Percentiles rank a stretch among this genome's conserved stretches.
phyloP scores from a whole-genome alignment of 2,888 invertebrate genomes.

The Cheilosia urbana region DNA sequence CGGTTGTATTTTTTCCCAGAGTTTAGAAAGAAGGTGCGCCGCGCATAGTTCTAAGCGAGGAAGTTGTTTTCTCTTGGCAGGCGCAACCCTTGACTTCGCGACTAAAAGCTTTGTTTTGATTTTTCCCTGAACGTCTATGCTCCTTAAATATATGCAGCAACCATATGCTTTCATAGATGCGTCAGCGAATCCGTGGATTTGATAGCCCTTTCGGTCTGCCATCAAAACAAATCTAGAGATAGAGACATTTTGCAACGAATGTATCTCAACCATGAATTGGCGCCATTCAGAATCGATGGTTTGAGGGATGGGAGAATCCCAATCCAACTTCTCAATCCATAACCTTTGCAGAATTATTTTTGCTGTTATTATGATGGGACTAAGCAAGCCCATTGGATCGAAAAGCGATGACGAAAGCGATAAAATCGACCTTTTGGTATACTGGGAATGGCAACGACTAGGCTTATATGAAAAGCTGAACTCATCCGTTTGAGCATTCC shows the following conservation, averaged over 20 bases:
- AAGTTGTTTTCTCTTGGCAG: constrained; percentile 61
- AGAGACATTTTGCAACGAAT: constrained; percentile 13
- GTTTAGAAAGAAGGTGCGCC: constrained; percentile 50
- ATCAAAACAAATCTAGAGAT: constrained; percentile 27
- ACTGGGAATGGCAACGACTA: not conserved
- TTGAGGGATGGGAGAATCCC: constrained; percentile 36
- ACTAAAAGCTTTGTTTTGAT: constrained; percentile 34
- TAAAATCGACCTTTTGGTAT: constrained; percentile 18
- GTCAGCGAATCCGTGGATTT: constrained; percentile 44
- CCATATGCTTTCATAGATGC: constrained; percentile 60
- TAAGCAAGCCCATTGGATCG: constrained; percentile 59
- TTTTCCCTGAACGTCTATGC: constrained; percentile 20
- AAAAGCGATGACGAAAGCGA: constrained; percentile 48
- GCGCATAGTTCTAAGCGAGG: constrained; percentile 65
- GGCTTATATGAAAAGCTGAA: not conserved
- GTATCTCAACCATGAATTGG: constrained; percentile 23
- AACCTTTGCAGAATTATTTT: constrained; percentile 69
- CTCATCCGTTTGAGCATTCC: not conserved
- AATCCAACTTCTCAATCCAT: constrained; percentile 57
- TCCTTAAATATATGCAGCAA: constrained; percentile 53
- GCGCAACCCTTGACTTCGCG: constrained; percentile 68
- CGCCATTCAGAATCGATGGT: constrained; percentile 4
- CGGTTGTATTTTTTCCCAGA: constrained; percentile 4
- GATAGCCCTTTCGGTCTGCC: not conserved
- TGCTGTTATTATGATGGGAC: constrained; percentile 58